Conservation (phyloP, 1,140 invertebrate genomes). For the Drosophila ambigua region DNA sequence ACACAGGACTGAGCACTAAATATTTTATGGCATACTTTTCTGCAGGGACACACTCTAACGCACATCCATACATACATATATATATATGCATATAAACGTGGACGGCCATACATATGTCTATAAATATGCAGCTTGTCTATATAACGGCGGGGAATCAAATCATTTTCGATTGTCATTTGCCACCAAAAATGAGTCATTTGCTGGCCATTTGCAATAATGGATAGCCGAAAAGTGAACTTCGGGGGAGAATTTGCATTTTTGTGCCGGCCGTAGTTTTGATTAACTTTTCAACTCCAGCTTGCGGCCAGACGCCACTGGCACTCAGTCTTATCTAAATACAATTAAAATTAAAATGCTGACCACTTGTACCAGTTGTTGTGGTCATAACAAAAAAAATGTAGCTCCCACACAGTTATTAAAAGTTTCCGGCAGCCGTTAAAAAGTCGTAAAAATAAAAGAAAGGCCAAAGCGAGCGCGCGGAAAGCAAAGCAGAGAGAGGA, state of each 20-base stretch:
- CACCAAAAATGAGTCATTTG: constrained; percentile 22
- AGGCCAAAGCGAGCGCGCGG: background rate
- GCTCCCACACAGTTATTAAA: constrained; percentile 52
- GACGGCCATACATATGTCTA: background rate
- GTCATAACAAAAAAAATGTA: constrained; percentile 48
- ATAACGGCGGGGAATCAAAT: too few species aligned
- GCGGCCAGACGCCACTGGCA: constrained; percentile 17
- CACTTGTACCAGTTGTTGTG: constrained; percentile 28
- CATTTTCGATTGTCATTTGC: constrained; percentile 7
- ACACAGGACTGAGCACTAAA: constrained; percentile 70
- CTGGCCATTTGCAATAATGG: background rate
- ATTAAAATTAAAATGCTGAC: constrained; percentile 68
- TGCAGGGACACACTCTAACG: constrained; percentile 22
- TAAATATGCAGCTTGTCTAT: background rate
- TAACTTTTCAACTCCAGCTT: constrained; percentile 36
- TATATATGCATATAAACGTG: background rate
- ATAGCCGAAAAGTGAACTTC: background rate
- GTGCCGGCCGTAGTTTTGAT: constrained; percentile 4
- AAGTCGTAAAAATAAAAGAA: constrained; percentile 50
- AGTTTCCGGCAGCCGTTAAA: constrained; percentile 36
- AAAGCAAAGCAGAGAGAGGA: background rate
- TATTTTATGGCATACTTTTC: constrained; percentile 67
- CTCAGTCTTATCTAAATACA: constrained; percentile 75
- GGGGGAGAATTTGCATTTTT: constrained; percentile 18
- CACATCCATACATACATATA: constrained; percentile 18